Percentiles rank a stretch among this genome's conserved stretches.
Conservation (phyloP, 2,113 vertebrate genomes). For the Pao palembangensis region DNA sequence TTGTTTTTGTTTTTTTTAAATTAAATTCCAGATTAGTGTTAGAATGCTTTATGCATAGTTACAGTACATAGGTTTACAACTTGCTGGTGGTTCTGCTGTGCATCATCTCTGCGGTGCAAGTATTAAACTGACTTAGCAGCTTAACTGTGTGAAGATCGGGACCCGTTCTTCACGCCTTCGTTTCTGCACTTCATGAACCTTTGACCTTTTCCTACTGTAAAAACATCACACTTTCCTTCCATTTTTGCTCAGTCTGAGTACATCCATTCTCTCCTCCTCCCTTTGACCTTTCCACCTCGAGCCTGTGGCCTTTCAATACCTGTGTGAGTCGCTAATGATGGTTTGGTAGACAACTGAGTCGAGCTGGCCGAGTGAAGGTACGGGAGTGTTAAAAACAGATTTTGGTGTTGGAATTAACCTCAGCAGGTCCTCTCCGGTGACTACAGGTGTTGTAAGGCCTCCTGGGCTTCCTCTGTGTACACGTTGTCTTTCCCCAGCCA, state of each 20-base stretch:
- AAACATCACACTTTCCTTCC: slow-evolving; percentile 23
- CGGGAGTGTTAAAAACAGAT: slow-evolving; percentile 23
- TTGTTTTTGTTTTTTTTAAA: too few species aligned
- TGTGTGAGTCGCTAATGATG: slow-evolving; percentile 20
- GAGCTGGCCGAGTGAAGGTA: too few species aligned
- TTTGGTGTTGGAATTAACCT: not conserved
- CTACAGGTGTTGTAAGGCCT: slow-evolving; percentile 94
- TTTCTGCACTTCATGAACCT: not conserved
- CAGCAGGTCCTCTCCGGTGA: not conserved
- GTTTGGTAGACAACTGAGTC: not conserved
- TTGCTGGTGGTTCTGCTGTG: too few species aligned
- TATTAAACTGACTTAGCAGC: too few species aligned
- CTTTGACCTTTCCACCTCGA: slow-evolving; percentile 15
- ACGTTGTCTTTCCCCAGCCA: slow-evolving; percentile 82
- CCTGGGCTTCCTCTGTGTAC: slow-evolving; percentile 92
- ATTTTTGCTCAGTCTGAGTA: not conserved
- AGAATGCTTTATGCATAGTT: too few species aligned
- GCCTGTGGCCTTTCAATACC: slow-evolving; percentile 3
- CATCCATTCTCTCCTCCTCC: not conserved
- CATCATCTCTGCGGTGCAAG: too few species aligned
- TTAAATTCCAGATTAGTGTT: too few species aligned
- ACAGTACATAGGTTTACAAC: too few species aligned
- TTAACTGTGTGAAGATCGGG: too few species aligned
- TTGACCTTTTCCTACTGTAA: not conserved
- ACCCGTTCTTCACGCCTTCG: not conserved